These are phyloP conservation scores for Tipula helvola DNA, from an alignment of 2,888 invertebrate genomes.

Conservation along the genomic window DNA sequence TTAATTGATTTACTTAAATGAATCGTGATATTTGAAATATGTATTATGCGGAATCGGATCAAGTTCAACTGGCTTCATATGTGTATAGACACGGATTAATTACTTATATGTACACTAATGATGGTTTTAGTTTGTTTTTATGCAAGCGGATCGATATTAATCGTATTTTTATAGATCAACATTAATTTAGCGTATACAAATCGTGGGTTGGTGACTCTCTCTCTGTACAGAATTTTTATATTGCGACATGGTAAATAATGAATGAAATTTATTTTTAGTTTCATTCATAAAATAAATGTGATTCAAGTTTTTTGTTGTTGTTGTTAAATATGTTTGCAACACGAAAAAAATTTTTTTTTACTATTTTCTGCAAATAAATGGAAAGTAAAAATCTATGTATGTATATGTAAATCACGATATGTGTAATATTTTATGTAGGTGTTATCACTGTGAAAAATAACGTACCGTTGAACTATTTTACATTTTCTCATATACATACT, in stretches of 20 bases:
- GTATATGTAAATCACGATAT: background rate
- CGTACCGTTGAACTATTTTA: background rate
- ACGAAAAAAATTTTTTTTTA: background rate
- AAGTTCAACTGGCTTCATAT: background rate
- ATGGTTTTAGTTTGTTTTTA: background rate
- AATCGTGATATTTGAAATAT: background rate
- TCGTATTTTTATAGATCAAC: background rate
- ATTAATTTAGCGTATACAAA: background rate
- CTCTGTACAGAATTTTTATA: background rate
- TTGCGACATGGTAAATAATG: background rate
- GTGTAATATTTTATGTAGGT: background rate
- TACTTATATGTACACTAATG: background rate
- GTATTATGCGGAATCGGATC: background rate
- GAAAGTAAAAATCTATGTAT: background rate
- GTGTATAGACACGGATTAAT: background rate
- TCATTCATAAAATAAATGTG: background rate
- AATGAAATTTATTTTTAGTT: background rate
- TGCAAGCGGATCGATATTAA: background rate
- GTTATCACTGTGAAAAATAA: background rate
- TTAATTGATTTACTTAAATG: background rate
- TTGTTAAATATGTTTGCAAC: background rate
- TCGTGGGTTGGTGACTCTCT: background rate
- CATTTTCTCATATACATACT: background rate
- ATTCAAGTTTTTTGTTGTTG: background rate
- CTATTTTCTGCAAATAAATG: background rate